Conservation (phyloP, 2,797 vertebrate species). For the Remorina albescens region DNA sequence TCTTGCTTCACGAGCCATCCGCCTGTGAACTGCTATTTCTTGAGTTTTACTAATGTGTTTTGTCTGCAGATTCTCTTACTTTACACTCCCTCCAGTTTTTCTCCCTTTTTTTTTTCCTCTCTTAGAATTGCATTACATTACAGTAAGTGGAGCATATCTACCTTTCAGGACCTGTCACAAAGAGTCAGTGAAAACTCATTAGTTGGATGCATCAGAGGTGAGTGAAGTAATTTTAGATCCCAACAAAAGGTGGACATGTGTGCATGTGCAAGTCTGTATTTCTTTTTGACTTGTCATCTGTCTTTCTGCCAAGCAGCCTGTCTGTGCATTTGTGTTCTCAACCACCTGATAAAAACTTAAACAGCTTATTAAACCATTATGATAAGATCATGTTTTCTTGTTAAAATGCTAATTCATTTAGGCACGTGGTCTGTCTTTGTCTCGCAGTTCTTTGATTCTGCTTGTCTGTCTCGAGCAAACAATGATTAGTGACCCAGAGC, state of each 20-base stretch:
- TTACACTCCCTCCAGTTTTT: neutral
- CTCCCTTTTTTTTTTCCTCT: constrained; percentile 6
- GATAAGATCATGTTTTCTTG: constrained; percentile 65
- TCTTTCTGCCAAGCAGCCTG: constrained; percentile 8
- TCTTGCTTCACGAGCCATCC: constrained; percentile 52
- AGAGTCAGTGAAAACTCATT: constrained; percentile 72
- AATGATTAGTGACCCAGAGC: constrained; percentile 45
- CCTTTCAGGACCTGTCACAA: constrained; percentile 64
- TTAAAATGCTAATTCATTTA: constrained; percentile 72
- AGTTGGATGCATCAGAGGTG: constrained; percentile 64
- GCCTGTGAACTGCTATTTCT: constrained; percentile 29
- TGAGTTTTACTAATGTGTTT: constrained; percentile 25
- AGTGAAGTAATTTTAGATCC: constrained; percentile 71
- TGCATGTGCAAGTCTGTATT: constrained; percentile 5
- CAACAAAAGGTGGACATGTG: constrained; percentile 47
- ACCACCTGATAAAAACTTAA: constrained; percentile 62
- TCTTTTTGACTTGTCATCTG: constrained; percentile 25
- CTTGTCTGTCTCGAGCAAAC: constrained; percentile 40
- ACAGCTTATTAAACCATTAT: constrained; percentile 62
- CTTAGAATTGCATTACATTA: constrained; percentile 41
- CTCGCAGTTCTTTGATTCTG: constrained; percentile 52
- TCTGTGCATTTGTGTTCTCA: constrained; percentile 39
- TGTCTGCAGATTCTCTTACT: constrained; percentile 25
- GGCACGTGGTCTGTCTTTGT: constrained; percentile 53
- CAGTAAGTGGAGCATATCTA: constrained; percentile 67